Percentiles rank a stretch among this genome's conserved stretches.
Evolutionary conservation across 2,888 invertebrate genomes (phyloP).

Genomic region (Leptinotarsa tumamoca): DNA sequence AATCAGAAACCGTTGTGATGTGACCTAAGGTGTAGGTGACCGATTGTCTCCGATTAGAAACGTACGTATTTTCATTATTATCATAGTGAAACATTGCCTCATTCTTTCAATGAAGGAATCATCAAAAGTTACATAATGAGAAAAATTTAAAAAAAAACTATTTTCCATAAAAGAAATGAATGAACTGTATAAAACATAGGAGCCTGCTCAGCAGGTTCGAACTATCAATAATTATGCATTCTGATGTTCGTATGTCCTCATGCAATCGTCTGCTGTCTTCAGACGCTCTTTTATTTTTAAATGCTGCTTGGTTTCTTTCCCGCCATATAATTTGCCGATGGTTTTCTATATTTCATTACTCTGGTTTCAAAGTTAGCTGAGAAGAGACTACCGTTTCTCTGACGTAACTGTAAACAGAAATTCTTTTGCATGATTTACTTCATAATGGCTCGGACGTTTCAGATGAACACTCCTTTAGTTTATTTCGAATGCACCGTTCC

Average conservation of each 20-base stretch:
- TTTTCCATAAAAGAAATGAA: no score
- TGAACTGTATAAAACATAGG: no score
- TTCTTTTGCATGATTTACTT: slow-evolving; percentile 36
- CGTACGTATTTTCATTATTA: no score
- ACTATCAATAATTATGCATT: no score
- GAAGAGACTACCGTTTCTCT: slow-evolving; percentile 1
- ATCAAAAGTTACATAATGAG: no score
- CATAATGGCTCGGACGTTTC: slow-evolving; percentile 13
- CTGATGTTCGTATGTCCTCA: neutral
- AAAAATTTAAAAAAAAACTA: no score
- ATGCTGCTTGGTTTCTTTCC: neutral
- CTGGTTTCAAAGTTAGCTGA: neutral
- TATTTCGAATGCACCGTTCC: slow-evolving; percentile 6
- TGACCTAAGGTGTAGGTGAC: no score
- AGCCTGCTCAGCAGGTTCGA: no score
- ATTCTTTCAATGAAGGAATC: no score
- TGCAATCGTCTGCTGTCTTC: neutral
- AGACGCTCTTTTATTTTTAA: neutral
- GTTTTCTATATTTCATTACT: neutral
- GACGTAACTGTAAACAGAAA: slow-evolving; percentile 34
- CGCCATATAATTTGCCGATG: neutral
- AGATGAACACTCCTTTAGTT: slow-evolving; percentile 26
- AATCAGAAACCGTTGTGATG: no score
- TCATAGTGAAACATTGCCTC: no score
- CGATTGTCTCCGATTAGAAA: no score